These are phyloP conservation scores for Eubasilissa regina DNA, from an alignment of 1,140 invertebrate species.

Conservation along the genomic window DNA sequence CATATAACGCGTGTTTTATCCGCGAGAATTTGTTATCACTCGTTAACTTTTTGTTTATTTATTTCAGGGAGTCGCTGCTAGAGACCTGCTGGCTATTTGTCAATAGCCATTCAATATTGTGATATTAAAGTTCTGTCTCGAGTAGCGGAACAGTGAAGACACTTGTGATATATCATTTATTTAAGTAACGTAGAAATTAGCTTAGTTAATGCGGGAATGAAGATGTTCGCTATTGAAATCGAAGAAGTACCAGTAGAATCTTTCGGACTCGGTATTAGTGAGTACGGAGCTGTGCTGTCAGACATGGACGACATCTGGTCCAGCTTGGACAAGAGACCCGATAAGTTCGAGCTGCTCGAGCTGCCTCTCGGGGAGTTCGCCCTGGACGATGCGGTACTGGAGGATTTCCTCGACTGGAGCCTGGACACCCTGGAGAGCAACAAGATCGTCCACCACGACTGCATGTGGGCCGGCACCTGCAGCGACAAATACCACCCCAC, in stretches of 20 bases:
- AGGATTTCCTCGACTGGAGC: conserved; percentile 64
- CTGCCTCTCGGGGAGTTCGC: conserved; percentile 63
- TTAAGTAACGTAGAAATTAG: conserved; percentile 44
- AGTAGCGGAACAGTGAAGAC: conserved; percentile 54
- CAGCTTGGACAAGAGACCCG: conserved; percentile 34
- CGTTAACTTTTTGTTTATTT: not conserved
- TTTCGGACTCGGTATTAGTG: conserved; percentile 43
- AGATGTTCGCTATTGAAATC: conserved; percentile 43
- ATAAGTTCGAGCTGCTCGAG: conserved; percentile 65
- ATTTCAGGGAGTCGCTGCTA: conserved; percentile 46
- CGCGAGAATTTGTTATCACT: not conserved
- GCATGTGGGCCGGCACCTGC: conserved; percentile 71
- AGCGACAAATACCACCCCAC: conserved; percentile 63
- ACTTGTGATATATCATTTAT: conserved; percentile 56
- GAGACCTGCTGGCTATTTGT: conserved; percentile 50
- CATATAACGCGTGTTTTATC: not conserved
- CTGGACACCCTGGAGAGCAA: conserved; percentile 66
- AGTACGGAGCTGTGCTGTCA: conserved; percentile 43
- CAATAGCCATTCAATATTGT: conserved; percentile 49
- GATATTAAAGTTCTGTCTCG: conserved; percentile 53
- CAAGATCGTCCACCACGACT: conserved; percentile 70
- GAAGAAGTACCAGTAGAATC: conserved; percentile 42
- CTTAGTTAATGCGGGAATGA: conserved; percentile 47
- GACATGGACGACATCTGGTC: conserved; percentile 58
- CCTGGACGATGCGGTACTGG: conserved; percentile 62